These are phyloP conservation scores for Helicolenus hilgendorfi DNA, from an alignment of 2,797 vertebrate genomes.

Conservation along the genomic window DNA sequence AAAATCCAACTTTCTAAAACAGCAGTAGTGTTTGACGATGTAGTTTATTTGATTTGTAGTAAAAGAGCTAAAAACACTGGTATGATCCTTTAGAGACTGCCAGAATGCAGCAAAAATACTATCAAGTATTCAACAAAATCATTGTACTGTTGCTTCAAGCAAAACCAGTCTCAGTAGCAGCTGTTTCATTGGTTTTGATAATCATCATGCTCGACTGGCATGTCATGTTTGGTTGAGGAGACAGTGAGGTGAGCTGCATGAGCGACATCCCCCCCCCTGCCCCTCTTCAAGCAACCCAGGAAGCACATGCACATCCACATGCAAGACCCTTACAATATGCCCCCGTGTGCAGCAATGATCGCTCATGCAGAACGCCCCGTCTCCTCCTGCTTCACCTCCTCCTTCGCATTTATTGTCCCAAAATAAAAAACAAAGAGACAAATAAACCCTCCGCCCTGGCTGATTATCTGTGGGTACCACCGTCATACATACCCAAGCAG, in stretches of 20 bases:
- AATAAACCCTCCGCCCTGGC: conserved; percentile 8
- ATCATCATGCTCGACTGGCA: conserved; percentile 41
- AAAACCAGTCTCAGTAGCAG: neutral
- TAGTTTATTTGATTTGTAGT: neutral
- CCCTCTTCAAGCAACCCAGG: conserved; percentile 50
- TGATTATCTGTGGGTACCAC: conserved; percentile 78
- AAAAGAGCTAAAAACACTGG: neutral
- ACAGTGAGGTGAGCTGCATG: conserved; percentile 77
- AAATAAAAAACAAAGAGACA: conserved; percentile 26
- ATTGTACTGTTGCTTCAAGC: neutral
- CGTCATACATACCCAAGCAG: conserved; percentile 79
- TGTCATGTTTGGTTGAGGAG: conserved; percentile 34
- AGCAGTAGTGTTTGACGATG: neutral
- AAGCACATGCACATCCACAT: conserved; percentile 85
- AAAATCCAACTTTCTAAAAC: neutral
- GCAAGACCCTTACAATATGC: conserved; percentile 59
- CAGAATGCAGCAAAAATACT: neutral
- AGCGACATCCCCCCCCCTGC: conserved; percentile 41
- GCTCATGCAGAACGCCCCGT: conserved; percentile 74
- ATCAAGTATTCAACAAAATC: conserved; percentile 6
- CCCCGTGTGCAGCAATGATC: conserved; percentile 13
- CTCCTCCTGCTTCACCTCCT: conserved; percentile 41
- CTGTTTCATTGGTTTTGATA: neutral
- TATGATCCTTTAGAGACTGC: conserved; percentile 11
- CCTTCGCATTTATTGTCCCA: neutral